Base-by-base conservation (phyloP, 2,888 invertebrate species). In the Xestia ashworthii region DNA sequence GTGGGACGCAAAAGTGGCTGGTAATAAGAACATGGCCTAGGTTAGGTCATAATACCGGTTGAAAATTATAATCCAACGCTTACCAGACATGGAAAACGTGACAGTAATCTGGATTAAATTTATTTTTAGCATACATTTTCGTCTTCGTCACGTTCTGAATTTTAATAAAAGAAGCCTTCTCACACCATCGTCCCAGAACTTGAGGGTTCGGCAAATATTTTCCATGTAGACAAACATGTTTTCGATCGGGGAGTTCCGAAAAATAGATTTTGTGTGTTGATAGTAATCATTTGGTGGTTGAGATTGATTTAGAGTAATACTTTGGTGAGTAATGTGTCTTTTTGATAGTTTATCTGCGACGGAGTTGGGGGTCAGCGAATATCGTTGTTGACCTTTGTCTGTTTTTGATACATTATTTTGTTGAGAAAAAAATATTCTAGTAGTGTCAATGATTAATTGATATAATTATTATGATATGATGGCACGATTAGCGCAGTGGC, bases 241-340 rank as follows among this genome's bases (percentile, higher is more conserved):
- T 87, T 84, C 71, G 79, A 78, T 78, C 71, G 72, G 53, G 58
- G 65, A 71, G 66, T 64, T 76, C 68, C 55, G 75, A 53, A 71
- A 81, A 88, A 88, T 89, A 86, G 87, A 89, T 88, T 88, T 76
- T 74, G 62, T 82, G 72, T 78, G 71, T 70, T 82, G 88, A 88
- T 86, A 74, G 88, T 82, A 80, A 82, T 88, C 74, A 86, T 88
- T 82, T 50, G 66, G 80, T 71, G 65, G 83, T 71, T 11, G 41
- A 78, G 78, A 80, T 88, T 86, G 86, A 86, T 86, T 86, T 88
- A 88, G 65, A 72, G 74, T 66, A 69, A 69, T 74, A 82, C 77
- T 88, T 88, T 76, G n/a, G 58, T 82, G 74, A 86, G 83, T 82
- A 62, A 79, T 72, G 69, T 70, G 67, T 76, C 71, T 77, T 72